These are phyloP conservation scores for Indri indri DNA, from an alignment of 2,113 vertebrate genomes.

Conservation along the genomic window DNA sequence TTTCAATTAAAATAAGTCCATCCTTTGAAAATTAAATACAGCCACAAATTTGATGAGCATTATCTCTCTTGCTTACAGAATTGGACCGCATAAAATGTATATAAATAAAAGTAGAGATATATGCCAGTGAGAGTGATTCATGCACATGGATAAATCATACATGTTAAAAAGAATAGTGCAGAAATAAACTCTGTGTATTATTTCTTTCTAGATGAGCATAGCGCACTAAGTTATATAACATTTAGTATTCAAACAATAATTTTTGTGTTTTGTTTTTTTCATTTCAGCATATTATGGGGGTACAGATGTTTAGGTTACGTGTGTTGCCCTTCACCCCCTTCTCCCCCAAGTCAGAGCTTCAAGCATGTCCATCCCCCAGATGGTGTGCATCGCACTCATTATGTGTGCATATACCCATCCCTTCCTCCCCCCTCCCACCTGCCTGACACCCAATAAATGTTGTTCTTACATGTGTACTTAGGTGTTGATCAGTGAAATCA, in stretches of 20 bases:
- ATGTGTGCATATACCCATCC: too few species aligned
- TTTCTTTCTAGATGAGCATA: neutral
- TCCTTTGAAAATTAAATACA: conserved; percentile 52
- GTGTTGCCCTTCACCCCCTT: too few species aligned
- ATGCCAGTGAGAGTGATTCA: neutral
- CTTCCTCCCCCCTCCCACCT: too few species aligned
- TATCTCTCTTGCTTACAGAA: neutral
- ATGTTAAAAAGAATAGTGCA: neutral
- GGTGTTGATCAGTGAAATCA: too few species aligned
- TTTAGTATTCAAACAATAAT: neutral
- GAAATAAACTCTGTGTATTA: neutral
- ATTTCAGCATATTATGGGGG: too few species aligned
- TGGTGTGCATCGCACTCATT: too few species aligned
- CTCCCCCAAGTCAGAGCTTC: too few species aligned
- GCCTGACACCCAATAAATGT: too few species aligned
- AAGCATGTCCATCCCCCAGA: too few species aligned
- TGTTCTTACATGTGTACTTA: too few species aligned
- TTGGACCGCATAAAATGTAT: neutral
- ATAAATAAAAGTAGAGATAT: neutral
- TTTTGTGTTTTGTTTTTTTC: neutral
- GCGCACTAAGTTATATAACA: neutral
- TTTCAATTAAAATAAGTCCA: conserved; percentile 42
- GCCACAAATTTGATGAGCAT: conserved; percentile 1
- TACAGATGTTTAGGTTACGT: too few species aligned
- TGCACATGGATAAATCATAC: neutral